These are phyloP conservation scores for Amphipoea oculea DNA, from an alignment of 2,888 invertebrate genomes.

Conservation along the genomic window DNA sequence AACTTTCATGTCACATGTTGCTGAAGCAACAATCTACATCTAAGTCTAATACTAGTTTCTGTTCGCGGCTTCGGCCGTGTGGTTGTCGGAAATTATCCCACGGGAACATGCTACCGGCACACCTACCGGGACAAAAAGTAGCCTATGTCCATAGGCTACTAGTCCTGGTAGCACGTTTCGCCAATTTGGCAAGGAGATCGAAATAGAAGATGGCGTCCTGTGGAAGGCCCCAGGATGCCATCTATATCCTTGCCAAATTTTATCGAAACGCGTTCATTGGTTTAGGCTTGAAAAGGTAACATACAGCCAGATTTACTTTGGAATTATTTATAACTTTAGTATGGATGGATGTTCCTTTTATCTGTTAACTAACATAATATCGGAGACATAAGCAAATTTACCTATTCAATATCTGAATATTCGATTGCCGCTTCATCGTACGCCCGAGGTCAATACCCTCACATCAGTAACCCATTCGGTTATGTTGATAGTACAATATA, in stretches of 20 bases:
- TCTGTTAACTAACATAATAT: slow-evolving; percentile 1
- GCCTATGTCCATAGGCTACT: too few species aligned
- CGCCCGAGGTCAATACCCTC: slow-evolving; percentile 20
- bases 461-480: slow-evolving; percentile 19
- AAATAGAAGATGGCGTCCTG: too few species aligned
- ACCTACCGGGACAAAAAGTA: too few species aligned
- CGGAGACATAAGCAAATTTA: slow-evolving; percentile 22
- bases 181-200: too few species aligned
- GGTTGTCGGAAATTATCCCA: too few species aligned
- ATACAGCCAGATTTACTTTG: not conserved
- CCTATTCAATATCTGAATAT: not conserved
- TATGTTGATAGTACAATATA: slow-evolving; percentile 28
- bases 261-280: too few species aligned
- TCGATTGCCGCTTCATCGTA: slow-evolving; percentile 10
- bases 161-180: too few species aligned
- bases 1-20: slow-evolving; percentile 1
- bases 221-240: too few species aligned
- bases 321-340: not conserved
- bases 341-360: not conserved
- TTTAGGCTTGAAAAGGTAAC: too few species aligned
- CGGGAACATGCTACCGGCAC: too few species aligned
- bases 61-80: too few species aligned
- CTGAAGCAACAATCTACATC: slow-evolving; percentile 5
- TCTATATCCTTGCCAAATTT: too few species aligned
- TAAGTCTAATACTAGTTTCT: not conserved